phyloP scores from a whole-genome alignment of 2,888 invertebrate genomes.

The Orchesellides sinensis region DNA sequence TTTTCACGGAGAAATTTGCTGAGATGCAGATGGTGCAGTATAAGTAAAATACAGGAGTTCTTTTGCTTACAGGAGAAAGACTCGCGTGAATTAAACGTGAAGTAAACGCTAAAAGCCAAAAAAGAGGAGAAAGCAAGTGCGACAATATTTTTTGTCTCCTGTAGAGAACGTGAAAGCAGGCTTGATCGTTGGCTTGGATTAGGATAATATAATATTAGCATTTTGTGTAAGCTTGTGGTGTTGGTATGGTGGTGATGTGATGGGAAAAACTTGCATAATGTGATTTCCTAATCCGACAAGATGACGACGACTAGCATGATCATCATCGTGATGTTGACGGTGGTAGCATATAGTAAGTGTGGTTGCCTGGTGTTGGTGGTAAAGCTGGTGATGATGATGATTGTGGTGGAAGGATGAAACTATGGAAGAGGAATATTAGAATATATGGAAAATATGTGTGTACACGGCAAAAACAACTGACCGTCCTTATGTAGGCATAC shows the following conservation, averaged over 20 bases:
- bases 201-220: too few species aligned
- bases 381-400: neutral
- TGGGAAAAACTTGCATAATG: constrained; percentile 7
- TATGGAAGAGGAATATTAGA: neutral
- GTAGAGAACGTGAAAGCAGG: neutral
- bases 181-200: neutral
- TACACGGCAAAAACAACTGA: too few species aligned
- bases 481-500: too few species aligned
- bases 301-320: neutral
- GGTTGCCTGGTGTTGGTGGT: neutral
- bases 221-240: too few species aligned
- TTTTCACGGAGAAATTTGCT: too few species aligned
- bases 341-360: too few species aligned
- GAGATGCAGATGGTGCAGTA: too few species aligned
- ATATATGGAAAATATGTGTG: neutral
- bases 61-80: too few species aligned
- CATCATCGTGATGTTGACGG: neutral
- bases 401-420: neutral
- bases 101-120: neutral
- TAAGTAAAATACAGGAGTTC: too few species aligned
- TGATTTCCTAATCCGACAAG: neutral
- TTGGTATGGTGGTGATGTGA: neutral
- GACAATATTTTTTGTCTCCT: neutral
- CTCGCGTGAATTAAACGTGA: too few species aligned
- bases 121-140: neutral